phyloP scores from a whole-genome alignment of 1,140 invertebrate genomes.

The Polypedilum pembai region DNA sequence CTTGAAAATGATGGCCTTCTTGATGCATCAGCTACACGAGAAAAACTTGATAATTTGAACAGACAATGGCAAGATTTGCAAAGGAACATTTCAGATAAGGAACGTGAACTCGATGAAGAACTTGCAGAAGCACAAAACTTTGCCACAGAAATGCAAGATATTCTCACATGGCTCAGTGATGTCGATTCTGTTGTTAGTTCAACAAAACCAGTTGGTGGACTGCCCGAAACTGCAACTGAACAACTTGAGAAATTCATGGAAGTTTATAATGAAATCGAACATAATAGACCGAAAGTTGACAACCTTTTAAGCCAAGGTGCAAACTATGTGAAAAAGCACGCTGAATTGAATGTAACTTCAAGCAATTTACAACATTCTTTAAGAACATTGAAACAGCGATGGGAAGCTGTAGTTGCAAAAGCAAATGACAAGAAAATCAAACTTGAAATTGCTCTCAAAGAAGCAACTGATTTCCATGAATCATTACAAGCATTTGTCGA shows the following conservation, averaged over 20 bases:
- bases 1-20: slow-evolving; percentile 74
- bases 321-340: slow-evolving; percentile 71
- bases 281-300: slow-evolving; percentile 82
- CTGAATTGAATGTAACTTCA: slow-evolving; percentile 63
- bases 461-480: slow-evolving; percentile 94
- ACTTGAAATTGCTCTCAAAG: slow-evolving; percentile 91
- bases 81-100: slow-evolving; percentile 76
- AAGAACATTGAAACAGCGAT: slow-evolving; percentile 79
- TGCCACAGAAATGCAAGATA: slow-evolving; percentile 92
- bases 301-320: slow-evolving; percentile 82
- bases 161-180: slow-evolving; percentile 87
- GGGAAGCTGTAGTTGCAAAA: slow-evolving; percentile 88
- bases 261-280: slow-evolving; percentile 86
- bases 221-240: slow-evolving; percentile 95
- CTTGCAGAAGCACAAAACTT: slow-evolving; percentile 87
- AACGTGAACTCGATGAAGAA: slow-evolving; percentile 84
- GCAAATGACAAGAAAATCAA: slow-evolving; percentile 97
- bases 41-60: slow-evolving; percentile 86
- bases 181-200: slow-evolving; percentile 86
- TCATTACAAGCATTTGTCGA: slow-evolving; percentile 86
- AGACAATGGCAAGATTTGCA: slow-evolving; percentile 91
- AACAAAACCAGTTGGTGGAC: slow-evolving; percentile 89
- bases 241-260: slow-evolving; percentile 96
- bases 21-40: slow-evolving; percentile 78
- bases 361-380: slow-evolving; percentile 80